These are phyloP conservation scores for Takifugu flavidus DNA, from an alignment of 2,113 vertebrate species.

Conservation along the genomic window DNA sequence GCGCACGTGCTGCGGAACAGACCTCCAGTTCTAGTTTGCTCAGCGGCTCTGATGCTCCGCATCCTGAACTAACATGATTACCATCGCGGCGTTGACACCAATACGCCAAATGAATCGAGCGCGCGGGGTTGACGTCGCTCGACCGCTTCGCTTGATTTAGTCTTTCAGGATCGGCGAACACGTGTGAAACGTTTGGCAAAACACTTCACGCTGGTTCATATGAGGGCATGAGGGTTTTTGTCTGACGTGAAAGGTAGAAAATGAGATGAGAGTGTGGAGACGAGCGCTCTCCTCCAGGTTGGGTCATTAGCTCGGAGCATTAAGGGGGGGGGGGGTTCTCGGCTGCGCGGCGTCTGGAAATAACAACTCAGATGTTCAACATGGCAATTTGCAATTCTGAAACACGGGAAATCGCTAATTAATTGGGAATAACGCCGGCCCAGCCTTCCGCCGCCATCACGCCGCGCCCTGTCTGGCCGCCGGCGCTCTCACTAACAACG, in stretches of 20 bases:
- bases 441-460: conserved; percentile 44
- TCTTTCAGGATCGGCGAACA: too few relatives aligned
- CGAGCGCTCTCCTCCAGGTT: conserved; percentile 12
- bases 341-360: conserved; percentile 41
- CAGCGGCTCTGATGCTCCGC: too few relatives aligned
- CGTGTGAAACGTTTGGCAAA: too few relatives aligned
- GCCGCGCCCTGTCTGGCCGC: conserved; percentile 17
- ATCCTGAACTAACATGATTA: not conserved
- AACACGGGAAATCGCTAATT: conserved; percentile 62
- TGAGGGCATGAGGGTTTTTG: too few relatives aligned
- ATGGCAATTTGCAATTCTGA: conserved; percentile 54
- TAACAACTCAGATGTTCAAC: conserved; percentile 54
- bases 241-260: not conserved
- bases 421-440: conserved; percentile 46
- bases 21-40: not conserved
- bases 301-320: conserved; percentile 61
- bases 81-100: not conserved
- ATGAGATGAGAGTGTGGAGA: not conserved
- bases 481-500: conserved; percentile 5
- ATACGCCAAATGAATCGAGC: not conserved
- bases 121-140: conserved; percentile 1
- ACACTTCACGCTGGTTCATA: too few relatives aligned
- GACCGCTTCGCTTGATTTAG: too few relatives aligned
- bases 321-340: conserved; percentile 32
- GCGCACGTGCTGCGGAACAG: not conserved